Evolutionary conservation across 1,140 invertebrate species (phyloP).

Genomic region (Drosophila azteca): DNA sequence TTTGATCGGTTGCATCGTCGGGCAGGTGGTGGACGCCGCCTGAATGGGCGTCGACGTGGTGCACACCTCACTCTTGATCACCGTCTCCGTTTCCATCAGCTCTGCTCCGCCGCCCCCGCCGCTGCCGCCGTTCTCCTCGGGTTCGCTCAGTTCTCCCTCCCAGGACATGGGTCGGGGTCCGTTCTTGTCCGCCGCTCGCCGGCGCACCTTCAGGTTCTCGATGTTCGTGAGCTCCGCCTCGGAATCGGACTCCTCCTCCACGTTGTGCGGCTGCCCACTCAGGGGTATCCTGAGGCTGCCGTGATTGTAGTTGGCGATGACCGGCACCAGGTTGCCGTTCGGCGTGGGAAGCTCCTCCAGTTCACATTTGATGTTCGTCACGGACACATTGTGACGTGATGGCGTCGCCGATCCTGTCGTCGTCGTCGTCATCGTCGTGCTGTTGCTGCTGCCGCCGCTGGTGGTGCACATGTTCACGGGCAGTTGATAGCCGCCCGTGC

Average conservation of each 20-base stretch:
- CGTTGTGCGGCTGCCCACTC: slow-evolving; percentile 19
- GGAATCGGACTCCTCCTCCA: slow-evolving; percentile 65
- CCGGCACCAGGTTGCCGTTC: slow-evolving; percentile 78
- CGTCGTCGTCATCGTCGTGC: slow-evolving; percentile 19
- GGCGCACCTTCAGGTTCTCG: slow-evolving; percentile 77
- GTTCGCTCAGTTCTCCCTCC: slow-evolving; percentile 94
- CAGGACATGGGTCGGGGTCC: slow-evolving; percentile 92
- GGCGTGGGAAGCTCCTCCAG: slow-evolving; percentile 67
- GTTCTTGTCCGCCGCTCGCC: slow-evolving; percentile 67
- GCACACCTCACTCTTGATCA: slow-evolving; percentile 69
- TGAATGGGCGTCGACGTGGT: slow-evolving; percentile 15
- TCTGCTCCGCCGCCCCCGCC: slow-evolving; percentile 76
- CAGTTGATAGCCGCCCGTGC: slow-evolving; percentile 57
- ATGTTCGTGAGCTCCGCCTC: slow-evolving; percentile 80
- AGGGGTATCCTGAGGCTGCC: slow-evolving; percentile 74
- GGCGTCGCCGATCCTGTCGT: slow-evolving; percentile 20
- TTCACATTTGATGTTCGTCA: slow-evolving; percentile 83
- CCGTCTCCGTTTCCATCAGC: slow-evolving; percentile 80
- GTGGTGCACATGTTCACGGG: slow-evolving; percentile 66
- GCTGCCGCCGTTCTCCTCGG: slow-evolving; percentile 68
- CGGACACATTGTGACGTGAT: slow-evolving; percentile 77
- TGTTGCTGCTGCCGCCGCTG: slow-evolving; percentile 22
- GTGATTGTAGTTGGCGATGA: slow-evolving; percentile 72
- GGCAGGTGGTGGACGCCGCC: slow-evolving; percentile 16
- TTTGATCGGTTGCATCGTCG: slow-evolving; percentile 57